These are phyloP conservation scores for Fabriciana adippe DNA, from an alignment of 2,888 invertebrate species.

Conservation along the genomic window DNA sequence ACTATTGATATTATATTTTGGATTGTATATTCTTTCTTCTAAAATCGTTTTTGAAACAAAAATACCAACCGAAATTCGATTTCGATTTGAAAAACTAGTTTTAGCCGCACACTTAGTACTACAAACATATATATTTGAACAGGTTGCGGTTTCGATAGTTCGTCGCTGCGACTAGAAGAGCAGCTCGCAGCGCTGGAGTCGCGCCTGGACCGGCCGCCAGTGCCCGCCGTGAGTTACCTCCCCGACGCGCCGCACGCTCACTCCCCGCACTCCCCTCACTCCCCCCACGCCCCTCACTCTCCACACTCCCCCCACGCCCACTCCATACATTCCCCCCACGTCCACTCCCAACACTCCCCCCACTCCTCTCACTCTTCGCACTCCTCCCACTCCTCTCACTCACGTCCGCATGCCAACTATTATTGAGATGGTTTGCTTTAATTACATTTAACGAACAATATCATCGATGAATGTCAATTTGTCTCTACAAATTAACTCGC, in stretches of 20 bases:
- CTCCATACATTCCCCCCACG: slow-evolving; percentile 52
- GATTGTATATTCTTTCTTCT: too few species aligned
- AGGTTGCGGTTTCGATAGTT: slow-evolving; percentile 86
- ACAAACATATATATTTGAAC: slow-evolving; percentile 14
- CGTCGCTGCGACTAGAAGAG: slow-evolving; percentile 89
- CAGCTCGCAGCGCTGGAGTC: slow-evolving; percentile 92
- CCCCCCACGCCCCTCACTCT: slow-evolving; percentile 45
- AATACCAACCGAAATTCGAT: too few species aligned
- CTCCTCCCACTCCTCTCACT: slow-evolving; percentile 39
- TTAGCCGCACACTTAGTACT: neutral
- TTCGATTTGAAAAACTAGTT: too few species aligned
- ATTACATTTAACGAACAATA: slow-evolving; percentile 19
- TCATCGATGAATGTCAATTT: neutral
- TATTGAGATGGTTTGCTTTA: slow-evolving; percentile 51
- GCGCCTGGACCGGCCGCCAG: slow-evolving; percentile 87
- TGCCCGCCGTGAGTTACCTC: slow-evolving; percentile 82
- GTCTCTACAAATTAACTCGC: too few species aligned
- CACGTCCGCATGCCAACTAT: slow-evolving; percentile 49
- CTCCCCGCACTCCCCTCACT: slow-evolving; percentile 46
- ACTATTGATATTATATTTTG: too few species aligned
- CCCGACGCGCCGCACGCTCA: slow-evolving; percentile 44
- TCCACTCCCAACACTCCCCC: slow-evolving; percentile 52
- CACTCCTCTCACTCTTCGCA: slow-evolving; percentile 43
- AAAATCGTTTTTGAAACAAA: too few species aligned
- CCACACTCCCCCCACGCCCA: slow-evolving; percentile 39